Conservation (phyloP, 2,888 invertebrate genomes). For the Clitarchus hookeri region DNA sequence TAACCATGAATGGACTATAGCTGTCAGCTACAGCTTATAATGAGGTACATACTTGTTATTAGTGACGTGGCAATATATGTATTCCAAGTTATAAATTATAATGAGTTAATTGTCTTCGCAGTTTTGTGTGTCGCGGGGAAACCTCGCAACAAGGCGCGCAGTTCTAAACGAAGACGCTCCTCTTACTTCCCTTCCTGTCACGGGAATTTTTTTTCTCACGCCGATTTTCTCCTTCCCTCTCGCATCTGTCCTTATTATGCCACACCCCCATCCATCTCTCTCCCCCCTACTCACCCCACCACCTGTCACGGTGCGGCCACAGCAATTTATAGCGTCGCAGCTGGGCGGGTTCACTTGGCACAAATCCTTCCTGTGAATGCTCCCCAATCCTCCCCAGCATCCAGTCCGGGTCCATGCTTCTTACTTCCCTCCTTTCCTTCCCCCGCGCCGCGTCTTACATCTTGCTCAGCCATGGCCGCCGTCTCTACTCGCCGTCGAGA, state of each 20-base stretch:
- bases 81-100: background rate
- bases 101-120: background rate
- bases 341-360: slow-evolving; percentile 36
- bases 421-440: background rate
- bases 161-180: background rate
- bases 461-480: slow-evolving; percentile 20
- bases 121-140: background rate
- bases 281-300: slow-evolving; percentile 34
- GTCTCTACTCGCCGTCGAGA: background rate
- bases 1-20: no score
- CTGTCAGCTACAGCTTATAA: no score
- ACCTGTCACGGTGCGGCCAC: slow-evolving; percentile 33
- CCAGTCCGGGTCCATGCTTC: slow-evolving; percentile 21
- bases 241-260: slow-evolving; percentile 14
- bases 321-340: slow-evolving; percentile 38
- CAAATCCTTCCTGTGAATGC: slow-evolving; percentile 36
- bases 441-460: background rate
- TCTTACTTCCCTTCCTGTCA: background rate
- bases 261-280: slow-evolving; percentile 4
- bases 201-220: background rate
- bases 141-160: background rate
- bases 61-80: background rate
- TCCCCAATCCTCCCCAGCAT: slow-evolving; percentile 28
- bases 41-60: no score
- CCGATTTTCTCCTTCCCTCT: background rate